Base-by-base conservation (phyloP, 2,797 vertebrate species). In the Oryzias sinensis region DNA sequence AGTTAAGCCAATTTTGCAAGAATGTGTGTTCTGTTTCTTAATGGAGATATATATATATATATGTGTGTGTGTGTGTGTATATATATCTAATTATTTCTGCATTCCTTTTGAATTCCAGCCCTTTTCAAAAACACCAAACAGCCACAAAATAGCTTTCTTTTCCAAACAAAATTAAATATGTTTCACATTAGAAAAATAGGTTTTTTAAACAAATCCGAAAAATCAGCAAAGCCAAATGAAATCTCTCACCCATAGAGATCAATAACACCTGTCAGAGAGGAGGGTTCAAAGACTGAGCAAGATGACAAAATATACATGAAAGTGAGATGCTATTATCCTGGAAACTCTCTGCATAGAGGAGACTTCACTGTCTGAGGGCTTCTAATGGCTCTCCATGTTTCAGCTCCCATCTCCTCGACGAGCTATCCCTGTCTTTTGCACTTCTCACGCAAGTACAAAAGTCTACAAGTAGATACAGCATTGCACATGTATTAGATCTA, bases 391-490 rank as follows among this genome's bases (percentile, higher is more conserved):
- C 62, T 68, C 56, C 53, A 29, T 4, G 53, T 68, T 70, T 72
- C 20, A 40, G 59, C 67, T 73, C 55, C 63, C 14, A 33, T 60
- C 55, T 67, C 64, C 53, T 70, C 65, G 24, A 51, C 82, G 81
- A 81, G 72, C 67, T 77, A 68, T 91, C 82, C 59, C 89, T 81
- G 66, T 89, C 84, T 82, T 92, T 90, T 87, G 37, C 42, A 62
- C 45, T 63, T 40, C 29, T 61, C 65, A 92, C 87, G 89, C 33
- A 63, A 50, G 61, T 56, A 57, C 62, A 65, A 65, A 64, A 65
- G 55, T 65, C 49, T 90, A 87, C 83, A 93, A 92, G 88, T 90
- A 87, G 92, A 94, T 92, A 94, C 91, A 93, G 90, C 77, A 62
- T 90, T 90, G 88, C 87, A 89, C 88, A 89, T 88, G 88, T 88